Conservation (phyloP, 2,888 invertebrate genomes). For the Cyaniris semiargus region DNA sequence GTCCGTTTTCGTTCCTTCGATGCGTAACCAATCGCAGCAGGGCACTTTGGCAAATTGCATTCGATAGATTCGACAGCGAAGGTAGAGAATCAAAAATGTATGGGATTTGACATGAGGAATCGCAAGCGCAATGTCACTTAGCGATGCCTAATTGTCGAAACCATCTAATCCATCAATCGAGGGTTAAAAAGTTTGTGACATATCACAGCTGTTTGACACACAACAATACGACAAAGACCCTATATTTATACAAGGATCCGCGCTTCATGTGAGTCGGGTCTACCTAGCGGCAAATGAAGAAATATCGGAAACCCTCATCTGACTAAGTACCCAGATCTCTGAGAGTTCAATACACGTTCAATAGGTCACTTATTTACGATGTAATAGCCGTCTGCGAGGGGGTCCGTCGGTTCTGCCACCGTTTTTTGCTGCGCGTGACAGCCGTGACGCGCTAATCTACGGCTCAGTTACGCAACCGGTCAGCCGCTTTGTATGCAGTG, state of each 20-base stretch:
- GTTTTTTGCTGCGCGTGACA: slow-evolving; percentile 62
- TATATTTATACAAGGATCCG: no score
- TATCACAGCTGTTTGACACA: no score
- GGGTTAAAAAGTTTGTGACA: no score
- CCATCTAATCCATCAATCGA: no score
- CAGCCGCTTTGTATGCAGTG: slow-evolving; percentile 64
- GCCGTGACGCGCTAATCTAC: slow-evolving; percentile 53
- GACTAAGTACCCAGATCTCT: slow-evolving; percentile 44
- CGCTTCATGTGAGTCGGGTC: no score
- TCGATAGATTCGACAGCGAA: background rate
- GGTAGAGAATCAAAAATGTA: background rate
- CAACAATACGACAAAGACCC: no score
- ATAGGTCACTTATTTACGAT: slow-evolving; percentile 52
- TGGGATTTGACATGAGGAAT: background rate
- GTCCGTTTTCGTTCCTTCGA: slow-evolving; percentile 60
- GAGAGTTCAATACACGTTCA: slow-evolving; percentile 60
- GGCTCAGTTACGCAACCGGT: slow-evolving; percentile 68
- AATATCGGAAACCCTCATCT: background rate
- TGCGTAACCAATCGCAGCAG: slow-evolving; percentile 52
- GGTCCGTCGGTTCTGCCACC: slow-evolving; percentile 52
- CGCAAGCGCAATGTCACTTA: background rate
- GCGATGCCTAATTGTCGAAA: no score
- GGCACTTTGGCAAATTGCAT: background rate
- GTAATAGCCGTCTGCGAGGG: slow-evolving; percentile 41
- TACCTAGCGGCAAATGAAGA: background rate